Evolutionary conservation across 2,888 invertebrate species (phyloP).

Genomic region (Lottia gigantea): DNA sequence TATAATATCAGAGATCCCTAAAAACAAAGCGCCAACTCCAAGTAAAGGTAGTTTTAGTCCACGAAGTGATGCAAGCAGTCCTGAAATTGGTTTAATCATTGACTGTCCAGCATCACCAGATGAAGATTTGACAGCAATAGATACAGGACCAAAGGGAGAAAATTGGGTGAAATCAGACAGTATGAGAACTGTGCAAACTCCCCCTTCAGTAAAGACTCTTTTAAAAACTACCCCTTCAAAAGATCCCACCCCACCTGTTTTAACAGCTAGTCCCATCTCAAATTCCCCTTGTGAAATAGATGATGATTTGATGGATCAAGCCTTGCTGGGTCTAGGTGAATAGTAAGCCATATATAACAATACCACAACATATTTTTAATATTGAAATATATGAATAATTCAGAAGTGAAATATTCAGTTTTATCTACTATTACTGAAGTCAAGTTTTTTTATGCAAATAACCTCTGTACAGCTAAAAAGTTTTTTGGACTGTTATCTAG

Average conservation of each 20-base stretch:
- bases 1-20: slow-evolving; percentile 14
- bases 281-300: slow-evolving; percentile 78
- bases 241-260: slow-evolving; percentile 29
- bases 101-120: slow-evolving; percentile 52
- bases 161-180: too few species aligned
- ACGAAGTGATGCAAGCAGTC: slow-evolving; percentile 62
- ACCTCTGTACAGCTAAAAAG: too few species aligned
- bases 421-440: too few species aligned
- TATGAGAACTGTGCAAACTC: slow-evolving; percentile 5
- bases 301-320: slow-evolving; percentile 91
- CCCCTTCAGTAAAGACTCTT: slow-evolving; percentile 17
- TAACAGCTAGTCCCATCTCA: slow-evolving; percentile 27
- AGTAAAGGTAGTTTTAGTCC: slow-evolving; percentile 44
- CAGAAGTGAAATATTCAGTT: too few species aligned
- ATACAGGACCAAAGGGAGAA: background rate
- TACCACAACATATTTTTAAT: too few species aligned
- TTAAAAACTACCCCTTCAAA: slow-evolving; percentile 25
- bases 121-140: background rate
- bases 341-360: background rate
- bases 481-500: too few species aligned
- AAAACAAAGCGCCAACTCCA: slow-evolving; percentile 27
- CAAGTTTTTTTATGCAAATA: too few species aligned
- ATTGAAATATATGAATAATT: too few species aligned
- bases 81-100: slow-evolving; percentile 67
- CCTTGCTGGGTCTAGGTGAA: slow-evolving; percentile 70